Evolutionary conservation across 2,888 invertebrate genomes (phyloP), one percentile per base, ranked within the genome.

Genomic region (Odontomyia ornata): DNA sequence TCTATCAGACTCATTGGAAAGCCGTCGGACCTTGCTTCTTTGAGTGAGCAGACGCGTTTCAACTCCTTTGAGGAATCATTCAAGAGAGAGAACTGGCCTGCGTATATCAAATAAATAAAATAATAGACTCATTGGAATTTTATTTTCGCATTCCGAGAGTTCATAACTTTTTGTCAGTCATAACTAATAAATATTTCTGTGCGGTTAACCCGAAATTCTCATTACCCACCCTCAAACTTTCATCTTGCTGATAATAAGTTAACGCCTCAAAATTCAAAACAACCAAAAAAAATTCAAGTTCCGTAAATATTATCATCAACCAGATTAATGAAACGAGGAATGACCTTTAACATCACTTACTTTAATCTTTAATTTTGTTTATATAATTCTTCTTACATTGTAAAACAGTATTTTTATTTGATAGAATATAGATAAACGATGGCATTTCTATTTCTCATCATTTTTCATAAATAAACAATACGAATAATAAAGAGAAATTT

Each of bases 291-390:
- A 13, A 27, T 62, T 62, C 25, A 62, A 62, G 27, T 62, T 15
- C 28, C 25, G 27, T 27, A 62, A 62, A 27, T 25, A 62, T 15
- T 62, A 27, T 25, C 18, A 4, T 4, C 23, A 62, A 27, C 27
- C 11, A 62, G 27, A 62, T 62, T 62, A 62, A 62, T 15, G 15
- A 27, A 62, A 62, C 11, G 11, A 62, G 11, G 15, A 1, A 62
- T 62, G 27, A 62, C 62, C 62, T 27, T 25, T 43, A 65, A 65
- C 65, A 30, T 36, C 65, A 36, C 27, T 21, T 18, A 30, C 30
- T 28, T 30, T 65, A 65, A 65, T 65, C 65, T 65, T 65, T 65
- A 36, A 18, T 18, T 21, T 9, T 65, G 65, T 65, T 36, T 65
- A 36, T 65, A 65, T 60, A 60, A 23, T 23, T 60, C 21, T 60